A percentile compares a stretch with the other conserved stretches of the same genome.
phyloP scores from a whole-genome alignment of 37 sponge, comb jelly and placozoan species.

The Beroe ovata region DNA sequence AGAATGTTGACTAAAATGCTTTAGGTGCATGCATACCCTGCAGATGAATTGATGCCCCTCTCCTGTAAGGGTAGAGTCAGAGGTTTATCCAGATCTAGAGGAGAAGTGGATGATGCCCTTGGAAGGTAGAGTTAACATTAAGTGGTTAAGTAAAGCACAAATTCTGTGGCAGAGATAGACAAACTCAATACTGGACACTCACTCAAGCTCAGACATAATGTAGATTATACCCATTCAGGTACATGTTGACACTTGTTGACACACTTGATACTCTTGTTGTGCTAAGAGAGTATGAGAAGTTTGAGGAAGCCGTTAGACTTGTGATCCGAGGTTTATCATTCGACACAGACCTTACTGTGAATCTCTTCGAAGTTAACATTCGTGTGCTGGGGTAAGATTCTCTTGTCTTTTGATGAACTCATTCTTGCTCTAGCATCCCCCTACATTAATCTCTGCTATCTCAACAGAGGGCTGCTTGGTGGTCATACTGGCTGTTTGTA shows the following conservation, averaged over 20 bases:
- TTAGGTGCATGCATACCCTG: slow-evolving; percentile 90
- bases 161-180: too few relatives aligned
- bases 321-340: slow-evolving; percentile 78
- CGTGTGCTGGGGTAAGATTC: slow-evolving; percentile 89
- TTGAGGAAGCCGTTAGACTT: slow-evolving; percentile 75
- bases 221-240: too few relatives aligned
- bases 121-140: slow-evolving; percentile 73
- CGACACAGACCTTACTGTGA: slow-evolving; percentile 85
- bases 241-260: slow-evolving; percentile 86
- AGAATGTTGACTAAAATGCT: neutral
- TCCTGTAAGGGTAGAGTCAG: slow-evolving; percentile 87
- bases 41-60: slow-evolving; percentile 97
- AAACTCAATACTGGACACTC: too few relatives aligned
- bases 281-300: slow-evolving; percentile 83
- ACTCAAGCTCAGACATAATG: too few relatives aligned
- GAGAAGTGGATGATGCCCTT: slow-evolving; percentile 93
- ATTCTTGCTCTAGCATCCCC: too few relatives aligned
- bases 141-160: too few relatives aligned
- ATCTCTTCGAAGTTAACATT: slow-evolving; percentile 97
- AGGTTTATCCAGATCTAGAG: slow-evolving; percentile 78
- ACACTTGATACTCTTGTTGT: slow-evolving; percentile 91
- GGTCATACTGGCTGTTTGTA: slow-evolving; percentile 84
- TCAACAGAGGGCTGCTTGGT: slow-evolving; percentile 89
- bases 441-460: too few relatives aligned
- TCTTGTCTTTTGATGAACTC: too few relatives aligned